These are phyloP conservation scores for Esox lucius DNA, from an alignment of 2,797 vertebrate species.

Conservation along the genomic window DNA sequence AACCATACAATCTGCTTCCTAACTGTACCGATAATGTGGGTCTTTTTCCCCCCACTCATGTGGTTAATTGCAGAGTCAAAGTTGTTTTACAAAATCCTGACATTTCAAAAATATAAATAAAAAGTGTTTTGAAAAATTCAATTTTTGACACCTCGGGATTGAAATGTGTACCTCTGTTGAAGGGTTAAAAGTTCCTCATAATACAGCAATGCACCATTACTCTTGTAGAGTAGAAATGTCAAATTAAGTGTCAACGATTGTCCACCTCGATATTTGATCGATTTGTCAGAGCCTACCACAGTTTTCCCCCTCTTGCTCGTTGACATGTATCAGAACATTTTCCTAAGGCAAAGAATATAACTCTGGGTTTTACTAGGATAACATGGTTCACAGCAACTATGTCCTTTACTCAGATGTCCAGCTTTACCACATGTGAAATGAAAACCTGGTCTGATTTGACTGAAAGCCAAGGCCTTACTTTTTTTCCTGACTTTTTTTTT, in stretches of 20 bases:
- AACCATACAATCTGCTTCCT: too few relatives aligned
- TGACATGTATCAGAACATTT: conserved; percentile 48
- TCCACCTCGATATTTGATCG: conserved; percentile 38
- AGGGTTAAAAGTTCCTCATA: not conserved
- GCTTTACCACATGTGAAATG: conserved; percentile 55
- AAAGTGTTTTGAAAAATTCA: too few relatives aligned
- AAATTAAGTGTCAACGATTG: conserved; percentile 23
- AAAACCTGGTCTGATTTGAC: conserved; percentile 51
- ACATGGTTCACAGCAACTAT: conserved; percentile 63
- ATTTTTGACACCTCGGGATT: too few relatives aligned
- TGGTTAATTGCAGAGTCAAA: too few relatives aligned
- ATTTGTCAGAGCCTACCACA: conserved; percentile 48
- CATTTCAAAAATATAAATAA: too few relatives aligned
- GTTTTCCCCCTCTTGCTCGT: conserved; percentile 23
- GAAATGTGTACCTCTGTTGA: not conserved
- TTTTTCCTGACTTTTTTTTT: not conserved
- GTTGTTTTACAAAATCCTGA: too few relatives aligned
- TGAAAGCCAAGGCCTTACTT: conserved; percentile 29
- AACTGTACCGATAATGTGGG: too few relatives aligned
- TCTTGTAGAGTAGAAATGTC: not conserved
- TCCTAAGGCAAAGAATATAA: conserved; percentile 58
- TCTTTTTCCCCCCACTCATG: too few relatives aligned
- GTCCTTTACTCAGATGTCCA: conserved; percentile 62
- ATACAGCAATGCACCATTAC: not conserved
- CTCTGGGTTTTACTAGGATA: conserved; percentile 61